Conservation (phyloP, 2,888 invertebrate species). For the Agrenia bidenticulata region DNA sequence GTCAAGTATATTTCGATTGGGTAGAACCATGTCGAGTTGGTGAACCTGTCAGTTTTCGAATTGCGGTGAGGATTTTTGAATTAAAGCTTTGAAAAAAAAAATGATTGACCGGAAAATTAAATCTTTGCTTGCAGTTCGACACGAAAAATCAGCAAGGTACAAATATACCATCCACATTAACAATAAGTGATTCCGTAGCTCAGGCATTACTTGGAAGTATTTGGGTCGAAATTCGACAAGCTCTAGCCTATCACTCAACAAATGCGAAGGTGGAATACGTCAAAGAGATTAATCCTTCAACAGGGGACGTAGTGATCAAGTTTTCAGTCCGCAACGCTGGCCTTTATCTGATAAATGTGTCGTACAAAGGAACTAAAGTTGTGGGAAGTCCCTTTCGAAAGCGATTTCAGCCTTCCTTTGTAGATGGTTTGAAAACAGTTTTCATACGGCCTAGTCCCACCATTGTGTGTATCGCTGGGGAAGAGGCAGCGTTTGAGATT, state of each 20-base stretch:
- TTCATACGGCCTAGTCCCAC: conserved; percentile 6
- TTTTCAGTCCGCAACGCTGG: conserved; percentile 7
- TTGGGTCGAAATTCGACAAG: conserved; percentile 12
- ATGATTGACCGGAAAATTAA: not conserved
- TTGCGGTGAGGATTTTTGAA: not conserved
- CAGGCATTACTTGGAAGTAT: not conserved
- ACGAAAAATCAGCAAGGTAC: not conserved
- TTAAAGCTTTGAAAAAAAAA: not conserved
- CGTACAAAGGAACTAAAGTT: not conserved
- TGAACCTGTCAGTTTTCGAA: not conserved
- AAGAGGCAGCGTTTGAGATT: not conserved
- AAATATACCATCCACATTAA: no score
- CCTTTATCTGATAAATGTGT: not conserved
- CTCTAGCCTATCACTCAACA: not conserved
- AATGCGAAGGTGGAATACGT: not conserved
- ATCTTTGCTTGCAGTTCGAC: not conserved
- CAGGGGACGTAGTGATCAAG: not conserved
- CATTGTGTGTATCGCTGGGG: not conserved
- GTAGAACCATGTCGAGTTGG: not conserved
- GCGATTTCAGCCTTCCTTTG: not conserved
- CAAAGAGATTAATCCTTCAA: not conserved
- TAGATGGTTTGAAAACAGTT: conserved; percentile 2
- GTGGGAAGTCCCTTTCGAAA: conserved; percentile 8
- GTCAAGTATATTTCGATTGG: conserved; percentile 4
- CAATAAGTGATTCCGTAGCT: not conserved